A percentile compares a stretch with the other conserved stretches of the same genome.
These are phyloP conservation scores for Tubulanus polymorphus DNA, from an alignment of 2,888 invertebrate genomes.

Conservation along the genomic window DNA sequence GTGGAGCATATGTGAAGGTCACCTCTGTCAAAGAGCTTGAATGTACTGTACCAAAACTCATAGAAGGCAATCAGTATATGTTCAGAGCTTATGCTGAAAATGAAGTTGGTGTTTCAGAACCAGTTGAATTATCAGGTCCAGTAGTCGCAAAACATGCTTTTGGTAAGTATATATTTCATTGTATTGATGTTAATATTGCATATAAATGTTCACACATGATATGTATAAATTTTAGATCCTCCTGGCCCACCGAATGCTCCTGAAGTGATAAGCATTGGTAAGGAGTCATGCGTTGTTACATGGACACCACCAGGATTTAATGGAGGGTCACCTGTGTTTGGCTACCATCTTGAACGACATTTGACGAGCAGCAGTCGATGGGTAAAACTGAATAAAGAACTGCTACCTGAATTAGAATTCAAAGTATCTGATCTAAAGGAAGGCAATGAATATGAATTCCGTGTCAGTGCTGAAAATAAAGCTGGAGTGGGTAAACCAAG, in stretches of 20 bases:
- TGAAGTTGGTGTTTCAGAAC: slow-evolving; percentile 77
- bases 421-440: slow-evolving; percentile 11
- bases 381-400: slow-evolving; percentile 39
- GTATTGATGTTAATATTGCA: no score
- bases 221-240: slow-evolving; percentile 31
- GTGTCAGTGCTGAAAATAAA: slow-evolving; percentile 55
- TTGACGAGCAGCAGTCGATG: slow-evolving; percentile 41
- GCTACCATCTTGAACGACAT: slow-evolving; percentile 43
- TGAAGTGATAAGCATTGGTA: slow-evolving; percentile 40
- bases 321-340: slow-evolving; percentile 49
- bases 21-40: slow-evolving; percentile 30
- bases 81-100: slow-evolving; percentile 84
- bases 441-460: slow-evolving; percentile 27
- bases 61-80: slow-evolving; percentile 76
- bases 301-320: slow-evolving; percentile 53
- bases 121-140: slow-evolving; percentile 69
- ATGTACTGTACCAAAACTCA: slow-evolving; percentile 57
- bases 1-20: slow-evolving; percentile 42
- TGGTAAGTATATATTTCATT: no score
- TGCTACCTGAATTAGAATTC: slow-evolving; percentile 22
- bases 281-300: slow-evolving; percentile 46
- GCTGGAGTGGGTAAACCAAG: slow-evolving; percentile 79
- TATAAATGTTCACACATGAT: no score
- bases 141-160: slow-evolving; percentile 55
- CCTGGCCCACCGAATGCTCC: slow-evolving; percentile 44